Base-by-base conservation (phyloP, 2,888 invertebrate species). In the Harpalus rubripes region DNA sequence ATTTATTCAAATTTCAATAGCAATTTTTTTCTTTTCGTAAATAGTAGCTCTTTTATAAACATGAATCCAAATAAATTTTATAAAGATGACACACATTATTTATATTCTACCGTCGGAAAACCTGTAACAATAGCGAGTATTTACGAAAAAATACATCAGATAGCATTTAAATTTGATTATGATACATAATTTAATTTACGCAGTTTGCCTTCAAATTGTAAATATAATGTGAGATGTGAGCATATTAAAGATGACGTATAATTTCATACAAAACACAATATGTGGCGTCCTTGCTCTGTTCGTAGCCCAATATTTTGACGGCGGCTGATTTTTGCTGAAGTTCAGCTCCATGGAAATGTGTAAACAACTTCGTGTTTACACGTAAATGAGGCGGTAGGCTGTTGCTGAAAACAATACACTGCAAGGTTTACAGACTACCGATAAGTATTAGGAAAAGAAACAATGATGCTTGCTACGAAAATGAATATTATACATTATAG, bases 291-390 rank as follows among this genome's bases (percentile, higher is more conserved):
- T 68, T 68, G 68, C 26, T 32, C 32, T 15, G n/a, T 68, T 68
- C 32, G 5, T 32, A 65, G 65, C 32, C 15, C 68, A 68, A 39
- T 68, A 68, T 68, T 68, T 68, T 68, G 68, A 68, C 68, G 68
- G 39, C 39, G 68, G 8, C n/a, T 1, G 39, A 12, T 68, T 68
- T 68, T 68, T 26, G 32, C 7, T 15, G 1, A 39, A 39, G 68
- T 68, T 68, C 68, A 63, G 32, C 26, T 12, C 39, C 39, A 15
- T 12, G 32, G 68, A 68, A 39, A n/a, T 68, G 39, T 68, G 68
- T 68, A 68, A 68, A 68, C 68, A 68, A 41, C 32, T 32, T n/a
- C 39, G 39, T 68, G 68, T 68, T 68, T 39, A 41, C 68, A 68
- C 32, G 39, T 68, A 68, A 39, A 7, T 7, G n/a, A 68, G 5